Evolutionary conservation across 2,113 vertebrate genomes (phyloP).

Genomic region (Ellobius talpinus): DNA sequence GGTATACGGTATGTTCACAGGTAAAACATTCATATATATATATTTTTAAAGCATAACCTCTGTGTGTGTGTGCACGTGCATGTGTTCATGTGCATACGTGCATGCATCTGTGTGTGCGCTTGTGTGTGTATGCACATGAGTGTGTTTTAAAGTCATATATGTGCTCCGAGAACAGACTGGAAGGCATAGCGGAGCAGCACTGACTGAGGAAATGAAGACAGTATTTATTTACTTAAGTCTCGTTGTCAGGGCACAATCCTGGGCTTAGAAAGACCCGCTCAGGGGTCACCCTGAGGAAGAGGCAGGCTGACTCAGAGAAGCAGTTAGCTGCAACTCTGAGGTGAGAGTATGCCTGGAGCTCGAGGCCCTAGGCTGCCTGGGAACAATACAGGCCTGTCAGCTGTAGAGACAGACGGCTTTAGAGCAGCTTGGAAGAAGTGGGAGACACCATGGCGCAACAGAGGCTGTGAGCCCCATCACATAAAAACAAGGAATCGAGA

Average conservation of each 20-base stretch:
- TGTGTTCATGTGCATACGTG: background rate
- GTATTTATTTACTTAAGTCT: conserved; percentile 23
- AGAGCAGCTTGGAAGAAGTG: background rate
- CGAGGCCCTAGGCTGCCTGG: background rate
- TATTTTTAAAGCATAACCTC: background rate
- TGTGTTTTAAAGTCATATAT: background rate
- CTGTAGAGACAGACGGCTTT: background rate
- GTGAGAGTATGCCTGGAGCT: background rate
- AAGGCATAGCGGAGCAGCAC: background rate
- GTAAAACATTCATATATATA: background rate
- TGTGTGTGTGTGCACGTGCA: background rate
- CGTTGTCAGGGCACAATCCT: background rate
- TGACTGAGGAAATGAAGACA: background rate
- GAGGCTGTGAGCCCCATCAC: background rate
- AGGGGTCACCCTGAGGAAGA: background rate
- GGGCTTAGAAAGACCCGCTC: conserved; percentile 14
- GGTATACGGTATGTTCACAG: background rate
- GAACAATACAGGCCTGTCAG: background rate
- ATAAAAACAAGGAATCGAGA: background rate
- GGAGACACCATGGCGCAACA: background rate
- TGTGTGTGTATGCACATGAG: background rate
- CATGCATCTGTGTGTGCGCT: too few species aligned
- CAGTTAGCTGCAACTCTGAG: background rate
- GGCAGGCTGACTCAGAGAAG: background rate
- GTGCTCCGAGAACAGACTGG: conserved; percentile 38